Evolutionary conservation across 2,888 invertebrate species (phyloP), one percentile per base, ranked within the genome.

Genomic region (Phania funesta): DNA sequence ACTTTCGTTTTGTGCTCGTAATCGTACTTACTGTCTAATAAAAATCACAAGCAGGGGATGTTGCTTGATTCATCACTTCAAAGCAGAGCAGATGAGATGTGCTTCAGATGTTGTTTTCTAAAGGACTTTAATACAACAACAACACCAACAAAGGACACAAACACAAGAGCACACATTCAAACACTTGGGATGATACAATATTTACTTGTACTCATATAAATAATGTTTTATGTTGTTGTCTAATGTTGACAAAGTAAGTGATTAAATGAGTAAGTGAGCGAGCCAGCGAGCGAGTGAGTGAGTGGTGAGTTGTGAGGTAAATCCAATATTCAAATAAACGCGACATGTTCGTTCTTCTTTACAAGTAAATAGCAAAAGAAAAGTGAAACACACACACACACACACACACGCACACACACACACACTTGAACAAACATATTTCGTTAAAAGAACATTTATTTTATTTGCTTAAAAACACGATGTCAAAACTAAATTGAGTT

Each of bases 401-500:
- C 16, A 26, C 41, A 60, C 3, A 60, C n/a, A 35, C 48, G 71
- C 50, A 73, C 29, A 67, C n/a, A 44, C 13, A 41, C 16, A 26
- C 41, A 60, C 3, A 60, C n/a, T 24, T 38, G 71, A 60, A 73
- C 29, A 67, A 65, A 71, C 50, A 44, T 58, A 73, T 78, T 78
- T 84, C 76, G 76, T 85, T 80, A 89, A 90, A 88, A 89, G 88
- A 88, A 89, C 90, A 88, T 89, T 89, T 90, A 89, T 90, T 90
- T 89, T 90, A 90, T 90, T 90, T 89, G 88, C 85, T 89, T 89
- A 87, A 86, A 86, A 68, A 68, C 58, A 79, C 86, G 86, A 86
- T 90, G 90, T 89, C 89, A 90, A 87, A 87, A 88, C 82, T 82
- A 81, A 90, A 90, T 90, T 90, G 90, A 89, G 88, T 88, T 90